A percentile compares a stretch with the other conserved stretches of the same genome.
Conservation (phyloP, 2,888 invertebrate genomes). For the Entomobrya multifasciata region DNA sequence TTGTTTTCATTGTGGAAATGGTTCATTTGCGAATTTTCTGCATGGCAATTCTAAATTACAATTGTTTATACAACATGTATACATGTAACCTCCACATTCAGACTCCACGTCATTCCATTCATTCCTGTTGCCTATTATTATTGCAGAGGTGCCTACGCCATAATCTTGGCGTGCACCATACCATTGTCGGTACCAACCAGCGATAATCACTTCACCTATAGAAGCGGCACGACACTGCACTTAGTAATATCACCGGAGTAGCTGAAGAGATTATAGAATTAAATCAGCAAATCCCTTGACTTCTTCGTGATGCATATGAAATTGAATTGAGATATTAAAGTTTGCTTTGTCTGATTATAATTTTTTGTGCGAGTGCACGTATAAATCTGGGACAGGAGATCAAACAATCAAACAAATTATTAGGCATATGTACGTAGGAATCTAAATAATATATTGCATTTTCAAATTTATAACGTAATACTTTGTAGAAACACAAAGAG, state of each 20-base stretch:
- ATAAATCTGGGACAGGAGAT: slow-evolving; percentile 33
- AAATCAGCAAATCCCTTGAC: slow-evolving; percentile 12
- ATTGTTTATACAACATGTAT: no score
- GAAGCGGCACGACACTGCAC: slow-evolving; percentile 23
- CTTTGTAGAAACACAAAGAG: not conserved
- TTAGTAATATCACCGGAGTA: not conserved
- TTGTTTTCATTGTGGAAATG: slow-evolving; percentile 43
- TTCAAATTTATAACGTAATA: not conserved
- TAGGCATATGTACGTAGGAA: not conserved
- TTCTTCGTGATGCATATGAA: slow-evolving; percentile 27
- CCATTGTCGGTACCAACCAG: slow-evolving; percentile 31
- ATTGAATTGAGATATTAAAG: slow-evolving; percentile 43
- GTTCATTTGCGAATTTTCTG: slow-evolving; percentile 57
- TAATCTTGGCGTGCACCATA: not conserved
- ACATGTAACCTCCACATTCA: slow-evolving; percentile 38
- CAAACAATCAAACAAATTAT: slow-evolving; percentile 34
- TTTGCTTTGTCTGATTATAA: not conserved
- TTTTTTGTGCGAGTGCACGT: slow-evolving; percentile 26
- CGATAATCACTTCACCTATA: not conserved
- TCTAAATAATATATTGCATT: not conserved
- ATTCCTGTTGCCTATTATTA: not conserved
- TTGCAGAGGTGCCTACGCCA: not conserved
- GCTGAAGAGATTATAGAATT: not conserved
- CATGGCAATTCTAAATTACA: slow-evolving; percentile 5
- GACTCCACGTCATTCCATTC: not conserved